These are phyloP conservation scores for Amblyopsis hoosieri DNA, from an alignment of 2,797 vertebrate species.

Conservation along the genomic window DNA sequence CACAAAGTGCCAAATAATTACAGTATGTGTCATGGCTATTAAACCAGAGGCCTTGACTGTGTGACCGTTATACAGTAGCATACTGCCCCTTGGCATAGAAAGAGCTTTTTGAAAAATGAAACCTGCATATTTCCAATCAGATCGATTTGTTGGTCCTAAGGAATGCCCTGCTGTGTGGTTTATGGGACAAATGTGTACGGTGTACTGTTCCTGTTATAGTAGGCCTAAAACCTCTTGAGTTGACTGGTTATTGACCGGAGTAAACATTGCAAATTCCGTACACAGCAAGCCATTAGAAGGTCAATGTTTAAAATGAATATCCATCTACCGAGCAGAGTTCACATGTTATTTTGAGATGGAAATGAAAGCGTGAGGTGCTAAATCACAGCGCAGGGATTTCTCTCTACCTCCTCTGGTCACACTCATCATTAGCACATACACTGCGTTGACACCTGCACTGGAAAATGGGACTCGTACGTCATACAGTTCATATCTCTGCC, in stretches of 20 bases:
- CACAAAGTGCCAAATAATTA: no score
- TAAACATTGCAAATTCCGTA: conserved; percentile 10
- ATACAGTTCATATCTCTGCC: conserved; percentile 58
- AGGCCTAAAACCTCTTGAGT: neutral
- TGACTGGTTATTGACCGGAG: conserved; percentile 31
- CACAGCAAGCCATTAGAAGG: conserved; percentile 12
- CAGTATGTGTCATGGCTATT: no score
- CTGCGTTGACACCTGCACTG: conserved; percentile 67
- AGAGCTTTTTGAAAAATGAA: conserved; percentile 15
- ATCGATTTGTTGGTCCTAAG: neutral
- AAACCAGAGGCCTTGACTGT: no score
- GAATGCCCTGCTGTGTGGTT: neutral
- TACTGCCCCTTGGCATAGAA: neutral
- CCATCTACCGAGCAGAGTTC: conserved; percentile 3
- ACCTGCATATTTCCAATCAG: conserved; percentile 30
- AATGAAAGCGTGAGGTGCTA: conserved; percentile 8
- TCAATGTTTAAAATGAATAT: conserved; percentile 6
- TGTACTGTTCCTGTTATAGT: neutral
- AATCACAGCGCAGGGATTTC: conserved; percentile 44
- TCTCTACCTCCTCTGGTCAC: conserved; percentile 47
- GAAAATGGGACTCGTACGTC: conserved; percentile 63
- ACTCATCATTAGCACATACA: conserved; percentile 60
- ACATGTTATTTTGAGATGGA: conserved; percentile 1
- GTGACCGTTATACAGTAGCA: neutral
- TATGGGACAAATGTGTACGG: neutral